Percentiles rank a stretch among this genome's conserved stretches.
Evolutionary conservation across 2,113 vertebrate genomes (phyloP).

Genomic region (Osmerus mordax): DNA sequence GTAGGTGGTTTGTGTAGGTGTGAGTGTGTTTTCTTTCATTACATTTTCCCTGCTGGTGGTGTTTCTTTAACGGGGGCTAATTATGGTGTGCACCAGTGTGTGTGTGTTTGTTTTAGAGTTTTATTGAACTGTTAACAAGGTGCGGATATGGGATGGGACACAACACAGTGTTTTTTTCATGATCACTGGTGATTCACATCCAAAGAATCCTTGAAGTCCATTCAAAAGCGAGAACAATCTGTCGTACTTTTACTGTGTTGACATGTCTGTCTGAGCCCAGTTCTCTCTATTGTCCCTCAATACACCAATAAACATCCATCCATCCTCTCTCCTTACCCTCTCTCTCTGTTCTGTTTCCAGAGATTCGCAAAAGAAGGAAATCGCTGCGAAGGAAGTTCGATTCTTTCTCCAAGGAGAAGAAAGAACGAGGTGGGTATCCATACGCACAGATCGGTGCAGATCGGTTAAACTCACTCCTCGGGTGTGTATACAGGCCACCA

Average conservation of each 20-base stretch:
- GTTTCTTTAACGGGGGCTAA: background rate
- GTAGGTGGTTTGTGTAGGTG: background rate
- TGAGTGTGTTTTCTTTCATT: background rate
- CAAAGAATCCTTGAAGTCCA: no score
- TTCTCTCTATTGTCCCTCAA: background rate
- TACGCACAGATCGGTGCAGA: background rate
- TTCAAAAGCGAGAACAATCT: no score
- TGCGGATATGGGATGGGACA: background rate
- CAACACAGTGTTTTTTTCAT: no score
- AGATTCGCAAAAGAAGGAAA: conserved; percentile 73
- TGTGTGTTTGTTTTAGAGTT: background rate
- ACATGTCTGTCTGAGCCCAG: background rate
- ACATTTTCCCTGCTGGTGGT: background rate
- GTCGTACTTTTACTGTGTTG: no score
- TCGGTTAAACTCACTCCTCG: no score
- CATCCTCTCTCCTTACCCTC: background rate
- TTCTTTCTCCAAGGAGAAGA: conserved; percentile 83
- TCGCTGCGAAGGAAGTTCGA: conserved; percentile 81
- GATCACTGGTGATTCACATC: no score
- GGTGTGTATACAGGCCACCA: no score
- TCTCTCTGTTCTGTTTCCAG: conserved; percentile 48
- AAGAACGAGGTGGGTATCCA: conserved; percentile 70
- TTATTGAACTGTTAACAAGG: background rate
- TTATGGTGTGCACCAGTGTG: background rate
- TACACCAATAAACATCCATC: background rate